A percentile compares a stretch with the other conserved stretches of the same genome.
These are phyloP conservation scores for Tangachromis dhanisi DNA, from an alignment of 2,113 vertebrate species.

Conservation along the genomic window DNA sequence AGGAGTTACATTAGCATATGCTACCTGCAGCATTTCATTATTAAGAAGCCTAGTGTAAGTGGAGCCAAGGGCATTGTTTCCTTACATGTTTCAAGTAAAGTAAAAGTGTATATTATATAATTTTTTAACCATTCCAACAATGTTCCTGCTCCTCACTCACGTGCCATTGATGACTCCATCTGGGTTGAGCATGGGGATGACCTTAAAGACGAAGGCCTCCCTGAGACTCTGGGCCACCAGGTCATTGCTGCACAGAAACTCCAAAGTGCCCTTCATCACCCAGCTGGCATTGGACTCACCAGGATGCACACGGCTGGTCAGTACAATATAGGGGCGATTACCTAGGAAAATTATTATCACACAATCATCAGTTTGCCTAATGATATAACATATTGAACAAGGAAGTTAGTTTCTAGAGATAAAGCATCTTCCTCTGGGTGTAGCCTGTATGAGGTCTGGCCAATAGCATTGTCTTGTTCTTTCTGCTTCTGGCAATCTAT, in stretches of 20 bases:
- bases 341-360: constrained; percentile 53
- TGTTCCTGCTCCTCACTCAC: constrained; percentile 66
- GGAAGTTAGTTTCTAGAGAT: not conserved
- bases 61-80: not conserved
- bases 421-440: not conserved
- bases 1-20: not conserved
- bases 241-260: constrained; percentile 83
- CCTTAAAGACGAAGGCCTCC: constrained; percentile 89
- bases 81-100: not conserved
- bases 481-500: not conserved
- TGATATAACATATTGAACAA: not conserved
- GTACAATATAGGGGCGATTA: constrained; percentile 78
- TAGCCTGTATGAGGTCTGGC: not conserved
- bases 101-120: not conserved
- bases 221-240: constrained; percentile 81
- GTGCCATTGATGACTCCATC: constrained; percentile 92
- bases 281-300: constrained; percentile 93
- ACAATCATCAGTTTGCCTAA: not conserved
- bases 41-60: not conserved
- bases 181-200: constrained; percentile 93
- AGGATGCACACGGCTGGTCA: constrained; percentile 85
- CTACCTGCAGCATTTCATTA: not conserved
- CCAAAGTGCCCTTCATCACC: constrained; percentile 92
- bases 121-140: not conserved
- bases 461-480: not conserved